Evolutionary conservation across 2,797 vertebrate species (phyloP), one percentile per base, ranked within the genome.

Genomic region (Schizopygopsis malacanthus): DNA sequence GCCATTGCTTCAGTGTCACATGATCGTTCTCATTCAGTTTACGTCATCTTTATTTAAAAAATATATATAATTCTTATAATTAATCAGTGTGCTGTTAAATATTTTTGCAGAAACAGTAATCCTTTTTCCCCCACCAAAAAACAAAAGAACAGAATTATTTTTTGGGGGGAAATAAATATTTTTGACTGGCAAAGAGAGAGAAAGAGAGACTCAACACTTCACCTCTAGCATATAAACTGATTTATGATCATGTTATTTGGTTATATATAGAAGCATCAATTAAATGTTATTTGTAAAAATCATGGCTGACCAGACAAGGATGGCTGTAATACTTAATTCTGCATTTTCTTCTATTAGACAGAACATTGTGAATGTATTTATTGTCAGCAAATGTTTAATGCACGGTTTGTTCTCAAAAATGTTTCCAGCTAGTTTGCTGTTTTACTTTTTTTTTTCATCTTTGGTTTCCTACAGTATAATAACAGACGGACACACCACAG

Each of bases 401-500:
- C 15, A 63, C 4, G 7, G 61, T 65, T 16, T 65, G 13, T 63
- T 25, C 12, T 76, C 8, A 52, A 73, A 43, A 16, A 22, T 41
- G 37, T 70, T 43, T 7, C 22, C 5, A 45, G 39, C 22, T 22
- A 13, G 9, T 43, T 43, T 71, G 41, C 20, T 3, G 4, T 43
- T 45, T 71, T 22, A 41, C 3, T 15, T 72, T 28, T 22, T 73
- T n/a, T 33, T 39, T 39, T 28, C 18, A 63, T 22, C 16, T 28
- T 41, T 45, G 22, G 25, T 50, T 20, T 39, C 79, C 28, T 33
- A 69, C 16, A 5, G 79, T 28, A 69, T 16, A 77, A 20, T 61
- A 67, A 82, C 72, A 77, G 85, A 75, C 81, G 81, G 70, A 22
- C 82, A 63, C 45, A 75, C 82, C 82, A 65, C 61, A 77, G 76